A percentile compares a stretch with the other conserved stretches of the same genome.
Conservation (phyloP, 2,797 vertebrate species). For the Pseudochirops corinnae region DNA sequence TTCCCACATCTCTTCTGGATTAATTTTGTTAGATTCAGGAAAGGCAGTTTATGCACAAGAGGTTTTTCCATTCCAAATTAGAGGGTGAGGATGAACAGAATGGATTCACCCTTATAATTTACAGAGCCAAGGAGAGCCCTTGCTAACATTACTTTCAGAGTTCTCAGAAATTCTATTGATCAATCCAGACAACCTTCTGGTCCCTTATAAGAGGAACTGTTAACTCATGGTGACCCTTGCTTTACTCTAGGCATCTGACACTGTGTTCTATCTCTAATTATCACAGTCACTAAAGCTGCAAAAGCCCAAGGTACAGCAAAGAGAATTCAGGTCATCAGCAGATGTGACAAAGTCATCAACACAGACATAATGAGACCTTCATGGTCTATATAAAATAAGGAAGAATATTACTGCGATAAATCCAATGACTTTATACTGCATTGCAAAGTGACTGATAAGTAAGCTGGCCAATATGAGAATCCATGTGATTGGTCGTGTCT, state of each 20-base stretch:
- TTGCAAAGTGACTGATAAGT: constrained; percentile 26
- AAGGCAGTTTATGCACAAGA: constrained; percentile 68
- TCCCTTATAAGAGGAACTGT: constrained; percentile 36
- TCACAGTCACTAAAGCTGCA: neutral
- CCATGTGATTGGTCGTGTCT: constrained; percentile 15
- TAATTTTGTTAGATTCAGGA: constrained; percentile 81
- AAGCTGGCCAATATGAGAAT: neutral
- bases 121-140: constrained; percentile 33
- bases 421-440: neutral
- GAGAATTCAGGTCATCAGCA: constrained; percentile 36
- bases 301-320: neutral
- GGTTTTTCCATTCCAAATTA: constrained; percentile 70
- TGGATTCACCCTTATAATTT: constrained; percentile 42
- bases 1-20: constrained; percentile 78
- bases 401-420: constrained; percentile 71
- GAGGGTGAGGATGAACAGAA: constrained; percentile 56
- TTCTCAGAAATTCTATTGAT: constrained; percentile 60
- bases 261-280: constrained; percentile 51
- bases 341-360: constrained; percentile 54
- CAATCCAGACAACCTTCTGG: constrained; percentile 51
- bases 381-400: constrained; percentile 50
- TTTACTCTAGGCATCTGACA: constrained; percentile 7
- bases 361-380: constrained; percentile 55
- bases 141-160: constrained; percentile 42
- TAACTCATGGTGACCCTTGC: constrained; percentile 15